These are phyloP conservation scores for Paramormyrops hopkinsi DNA, from an alignment of 2,797 vertebrate species.

Conservation along the genomic window DNA sequence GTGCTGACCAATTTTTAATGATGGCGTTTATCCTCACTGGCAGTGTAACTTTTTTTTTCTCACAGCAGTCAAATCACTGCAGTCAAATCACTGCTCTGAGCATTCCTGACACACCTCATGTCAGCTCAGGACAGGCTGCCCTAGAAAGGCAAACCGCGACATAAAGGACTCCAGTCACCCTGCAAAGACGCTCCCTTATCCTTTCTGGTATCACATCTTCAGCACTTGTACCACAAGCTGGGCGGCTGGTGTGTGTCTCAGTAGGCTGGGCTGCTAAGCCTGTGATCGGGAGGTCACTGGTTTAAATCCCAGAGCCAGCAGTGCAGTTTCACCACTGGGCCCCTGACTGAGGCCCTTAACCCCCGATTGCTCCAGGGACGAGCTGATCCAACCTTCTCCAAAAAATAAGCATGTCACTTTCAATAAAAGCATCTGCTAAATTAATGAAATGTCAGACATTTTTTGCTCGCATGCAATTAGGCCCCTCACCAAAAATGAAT, in stretches of 20 bases:
- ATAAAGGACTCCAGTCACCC: neutral
- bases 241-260: neutral
- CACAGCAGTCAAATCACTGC: neutral
- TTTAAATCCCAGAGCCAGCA: neutral
- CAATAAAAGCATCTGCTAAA: neutral
- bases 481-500: neutral
- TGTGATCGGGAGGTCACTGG: neutral
- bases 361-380: neutral
- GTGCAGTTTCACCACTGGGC: neutral
- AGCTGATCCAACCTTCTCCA: neutral
- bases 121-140: neutral
- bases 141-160: neutral
- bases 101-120: neutral
- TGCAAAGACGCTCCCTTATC: neutral
- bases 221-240: neutral
- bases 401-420: neutral
- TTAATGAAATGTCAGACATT: neutral
- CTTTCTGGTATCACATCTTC: neutral
- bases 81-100: neutral
- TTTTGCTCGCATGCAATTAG: neutral
- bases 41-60: neutral
- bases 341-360: neutral
- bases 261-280: neutral
- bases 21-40: neutral
- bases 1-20: neutral